Base-by-base conservation (phyloP, 2,888 invertebrate species). In the Eupithecia tripunctaria region DNA sequence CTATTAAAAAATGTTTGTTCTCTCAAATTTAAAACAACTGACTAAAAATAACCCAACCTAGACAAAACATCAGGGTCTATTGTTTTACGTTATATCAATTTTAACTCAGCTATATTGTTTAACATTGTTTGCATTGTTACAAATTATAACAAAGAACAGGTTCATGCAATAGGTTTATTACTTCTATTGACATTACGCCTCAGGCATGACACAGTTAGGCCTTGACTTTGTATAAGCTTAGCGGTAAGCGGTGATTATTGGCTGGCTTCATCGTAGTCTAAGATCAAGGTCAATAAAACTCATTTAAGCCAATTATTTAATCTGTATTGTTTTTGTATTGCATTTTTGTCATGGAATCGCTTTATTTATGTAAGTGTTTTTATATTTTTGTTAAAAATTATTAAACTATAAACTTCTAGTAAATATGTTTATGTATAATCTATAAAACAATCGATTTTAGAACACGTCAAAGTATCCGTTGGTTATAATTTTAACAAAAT, bases 401-500 rank as follows among this genome's bases (percentile, higher is more conserved):
- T 41, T n/a, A n/a, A n/a, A n/a, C n/a, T n/a, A n/a, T n/a, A n/a
- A n/a, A n/a, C n/a, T n/a, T n/a, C n/a, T n/a, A 29, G 5, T 29
- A 29, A 3, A 5, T 29, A 29, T 29, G 2, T 2, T 2, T 29
- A 29, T 5, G 2, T 43, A 5, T 38, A 2, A 18, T 43, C 21
- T 21, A 51, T n/a, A 51, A 12, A 3, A 51, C 51, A 5, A 47
- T 47, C 10, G 59, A 18, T 7, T 59, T 60, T 60, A 5, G 0
- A 60, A 29, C 18, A 29, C 8, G 60, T 18, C 18, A 60, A 8
- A 18, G 29, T 29, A 2, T 18, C 29, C 32, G 86, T 85, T 84
- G 85, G 87, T 85, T 82, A 85, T 87, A 82, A 87, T 89, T 89
- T 87, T 84, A 85, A 86, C 85, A 84, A 82, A 82, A 85, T 86